Conservation (phyloP, 2,797 vertebrate genomes). For the Meda fulgida region DNA sequence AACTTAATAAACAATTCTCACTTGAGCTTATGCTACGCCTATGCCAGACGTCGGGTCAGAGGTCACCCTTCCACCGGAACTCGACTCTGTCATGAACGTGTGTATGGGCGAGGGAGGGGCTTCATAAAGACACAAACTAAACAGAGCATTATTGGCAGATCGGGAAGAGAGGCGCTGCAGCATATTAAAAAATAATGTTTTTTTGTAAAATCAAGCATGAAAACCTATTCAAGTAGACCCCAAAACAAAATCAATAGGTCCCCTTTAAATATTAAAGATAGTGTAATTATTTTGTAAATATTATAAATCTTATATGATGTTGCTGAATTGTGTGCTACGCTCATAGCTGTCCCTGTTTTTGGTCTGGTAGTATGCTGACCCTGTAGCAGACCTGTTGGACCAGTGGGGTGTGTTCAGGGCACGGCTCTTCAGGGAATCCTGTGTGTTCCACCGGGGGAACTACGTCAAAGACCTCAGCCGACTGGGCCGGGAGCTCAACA, state of each 20-base stretch:
- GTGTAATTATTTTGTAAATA: not conserved
- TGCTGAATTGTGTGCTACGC: not conserved
- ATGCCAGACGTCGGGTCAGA: too few relatives aligned
- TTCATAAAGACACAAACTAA: not conserved
- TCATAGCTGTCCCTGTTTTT: constrained; percentile 27
- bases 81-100: too few relatives aligned
- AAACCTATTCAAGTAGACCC: not conserved
- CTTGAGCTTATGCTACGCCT: too few relatives aligned
- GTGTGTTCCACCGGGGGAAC: constrained; percentile 98
- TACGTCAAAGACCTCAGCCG: constrained; percentile 99
- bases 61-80: too few relatives aligned
- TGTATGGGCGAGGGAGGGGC: not conserved
- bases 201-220: not conserved
- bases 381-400: constrained; percentile 96
- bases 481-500: constrained; percentile 92
- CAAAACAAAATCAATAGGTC: not conserved
- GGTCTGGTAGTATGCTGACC: constrained; percentile 89
- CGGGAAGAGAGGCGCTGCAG: too few relatives aligned
- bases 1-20: not conserved
- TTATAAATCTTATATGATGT: not conserved
- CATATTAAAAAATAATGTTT: not conserved
- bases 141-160: too few relatives aligned
- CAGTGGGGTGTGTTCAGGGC: constrained; percentile 95
- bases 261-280: not conserved
- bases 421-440: constrained; percentile 97